Evolutionary conservation across 2,888 invertebrate species (phyloP), one percentile per base, ranked within the genome.

Genomic region (Melieria crassipennis): DNA sequence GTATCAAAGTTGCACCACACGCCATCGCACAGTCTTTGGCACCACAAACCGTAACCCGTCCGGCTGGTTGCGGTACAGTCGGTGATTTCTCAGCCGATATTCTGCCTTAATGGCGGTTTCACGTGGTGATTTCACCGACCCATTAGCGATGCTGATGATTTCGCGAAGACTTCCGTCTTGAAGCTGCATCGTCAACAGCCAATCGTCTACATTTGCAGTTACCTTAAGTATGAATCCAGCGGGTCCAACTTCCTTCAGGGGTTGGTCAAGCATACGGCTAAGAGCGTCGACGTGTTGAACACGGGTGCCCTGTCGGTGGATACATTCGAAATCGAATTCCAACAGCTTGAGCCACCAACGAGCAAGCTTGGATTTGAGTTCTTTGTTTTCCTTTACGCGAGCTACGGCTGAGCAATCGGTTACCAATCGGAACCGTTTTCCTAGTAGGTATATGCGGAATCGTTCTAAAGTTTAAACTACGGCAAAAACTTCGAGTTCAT

Each of bases 361-460:
- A 55, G 75, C 52, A 7, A 70, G 58, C 52, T 65, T 70, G 10
- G 60, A 10, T 60, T 64, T 69, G 7, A 64, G 56, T 57, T 64
- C 69, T 50, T 64, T 63, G 30, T 69, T 47, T 3, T 13, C 47
- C 56, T 63, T 62, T 7, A 42, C 62, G 5, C 64, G 52, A 5
- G 68, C 60, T 30, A 68, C 45, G 4, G 68, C 68, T 30, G 60
- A 50, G 47, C 72, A 65, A 65, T 65, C 62, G 3, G 72, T 69
- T 5, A 69, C 46, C 9, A 73, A 7, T 16, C 64, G 64, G 10
- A 81, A 78, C 0, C 46, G 63, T 67, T 73, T 75, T 43, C 75
- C 77, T 46, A 79, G 57, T 9, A 78, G 47, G 60, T 78, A 79
- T 1, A 75, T 69, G 16, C 77, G 70, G 30, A 78, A 77, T 46